Evolutionary conservation across 2,797 vertebrate genomes (phyloP), one percentile per base, ranked within the genome.

Genomic region (Hippocampus kuda): DNA sequence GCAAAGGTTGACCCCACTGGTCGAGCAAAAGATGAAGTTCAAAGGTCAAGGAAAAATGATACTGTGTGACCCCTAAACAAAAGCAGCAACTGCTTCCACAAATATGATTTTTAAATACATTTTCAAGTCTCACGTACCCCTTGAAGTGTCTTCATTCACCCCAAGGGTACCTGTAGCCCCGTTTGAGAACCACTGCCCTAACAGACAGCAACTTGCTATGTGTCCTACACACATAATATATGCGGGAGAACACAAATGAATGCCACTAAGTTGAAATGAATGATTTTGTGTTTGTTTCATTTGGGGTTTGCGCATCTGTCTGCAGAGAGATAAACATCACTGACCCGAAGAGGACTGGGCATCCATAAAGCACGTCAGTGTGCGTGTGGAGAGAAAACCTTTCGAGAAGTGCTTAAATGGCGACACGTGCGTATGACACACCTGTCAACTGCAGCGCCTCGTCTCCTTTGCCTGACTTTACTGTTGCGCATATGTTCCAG

Each of bases 401-500:
- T 59, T 34, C 1, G 30, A 63, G 56, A 24, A 53, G 38, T 56
- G 53, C 18, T 9, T 24, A 24, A 63, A 76, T 53, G 65, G 54
- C 42, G 70, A 72, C 67, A 22, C 2, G 4, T 69, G 49, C 70
- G n/a, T 2, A 9, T 67, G 59, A 65, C 72, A 74, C 71, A 74
- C 68, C 69, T 79, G 74, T 70, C 71, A 73, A 44, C 71, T 67
- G n/a, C 64, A 59, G 26, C 68, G 71, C 56, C 66, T 44, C n/a
- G 41, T 75, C 69, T 72, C 53, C 53, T 66, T 71, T 64, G 53
- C 75, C 66, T 72, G 7, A 69, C 70, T 34, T 38, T 11, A 34
- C 65, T 66, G 16, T 49, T 77, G 34, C 34, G 34, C 34, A 65
- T 72, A 67, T 83, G 75, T 83, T 72, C 78, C 68, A 79, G 80